Conservation (phyloP, 2,113 vertebrate genomes). For the Sula dactylatra region DNA sequence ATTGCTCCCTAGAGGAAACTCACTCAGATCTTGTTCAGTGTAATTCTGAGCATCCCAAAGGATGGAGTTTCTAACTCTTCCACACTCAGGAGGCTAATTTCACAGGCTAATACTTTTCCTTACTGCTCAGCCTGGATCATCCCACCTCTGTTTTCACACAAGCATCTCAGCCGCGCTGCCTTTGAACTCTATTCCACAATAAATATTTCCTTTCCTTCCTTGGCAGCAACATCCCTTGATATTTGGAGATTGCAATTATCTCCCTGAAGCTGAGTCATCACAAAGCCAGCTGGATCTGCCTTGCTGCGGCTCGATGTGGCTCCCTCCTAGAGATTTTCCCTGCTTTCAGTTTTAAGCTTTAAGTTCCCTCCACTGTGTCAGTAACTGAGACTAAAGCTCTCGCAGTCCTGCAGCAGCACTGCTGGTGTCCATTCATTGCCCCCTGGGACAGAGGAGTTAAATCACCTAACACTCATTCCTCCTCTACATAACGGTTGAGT, state of each 20-base stretch:
- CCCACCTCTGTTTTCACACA: not conserved
- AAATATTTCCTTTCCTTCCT: not conserved
- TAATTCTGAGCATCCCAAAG: not conserved
- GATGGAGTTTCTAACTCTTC: not conserved
- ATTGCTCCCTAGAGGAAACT: not conserved
- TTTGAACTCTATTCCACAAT: not conserved
- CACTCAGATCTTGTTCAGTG: not conserved
- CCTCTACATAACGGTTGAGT: fast-evolving
- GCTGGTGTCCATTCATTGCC: not conserved
- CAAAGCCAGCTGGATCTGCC: not conserved
- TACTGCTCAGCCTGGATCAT: not conserved
- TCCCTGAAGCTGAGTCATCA: not conserved
- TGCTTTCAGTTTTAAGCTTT: not conserved
- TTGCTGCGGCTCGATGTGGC: fast-evolving
- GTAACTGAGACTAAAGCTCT: not conserved
- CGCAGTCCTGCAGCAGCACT: fast-evolving
- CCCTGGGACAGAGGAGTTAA: not conserved
- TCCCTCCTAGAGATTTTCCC: not conserved
- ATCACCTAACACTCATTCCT: not conserved
- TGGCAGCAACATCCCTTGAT: not conserved
- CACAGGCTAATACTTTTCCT: not conserved
- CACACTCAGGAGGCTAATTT: not conserved
- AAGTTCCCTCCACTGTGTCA: not conserved
- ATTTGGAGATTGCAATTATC: not conserved
- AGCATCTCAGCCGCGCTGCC: not conserved